phyloP scores from a whole-genome alignment of 23 tunicate genomes.

The Ascidia mentula region DNA sequence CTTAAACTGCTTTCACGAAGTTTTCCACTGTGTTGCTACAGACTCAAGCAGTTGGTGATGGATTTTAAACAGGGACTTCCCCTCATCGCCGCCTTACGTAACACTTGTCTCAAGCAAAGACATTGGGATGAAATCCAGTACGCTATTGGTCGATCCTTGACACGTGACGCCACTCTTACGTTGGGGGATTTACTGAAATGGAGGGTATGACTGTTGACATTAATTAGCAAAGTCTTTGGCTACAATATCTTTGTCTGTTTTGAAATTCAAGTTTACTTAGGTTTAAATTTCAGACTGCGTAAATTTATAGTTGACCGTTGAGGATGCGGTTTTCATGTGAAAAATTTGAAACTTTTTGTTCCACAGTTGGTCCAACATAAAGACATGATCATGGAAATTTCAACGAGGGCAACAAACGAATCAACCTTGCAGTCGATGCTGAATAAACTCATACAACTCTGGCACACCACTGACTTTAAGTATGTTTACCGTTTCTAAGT shows the following conservation, averaged over 20 bases:
- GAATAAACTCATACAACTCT: conserved; percentile 46
- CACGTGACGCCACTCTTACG: conserved; percentile 70
- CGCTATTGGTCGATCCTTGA: conserved; percentile 90
- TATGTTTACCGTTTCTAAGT: conserved; percentile 10
- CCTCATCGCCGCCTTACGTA: conserved; percentile 71
- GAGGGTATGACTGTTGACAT: conserved; percentile 53
- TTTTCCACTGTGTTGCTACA: no score
- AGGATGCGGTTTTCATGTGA: no score
- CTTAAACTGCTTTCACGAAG: no score
- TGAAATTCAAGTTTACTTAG: no score
- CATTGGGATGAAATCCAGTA: conserved; percentile 97
- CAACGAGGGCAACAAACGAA: conserved; percentile 93
- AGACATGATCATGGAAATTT: conserved; percentile 81
- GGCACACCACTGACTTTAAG: conserved; percentile 93
- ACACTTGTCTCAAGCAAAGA: conserved; percentile 62
- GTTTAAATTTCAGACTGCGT: no score
- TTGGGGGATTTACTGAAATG: conserved; percentile 76
- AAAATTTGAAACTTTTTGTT: not conserved
- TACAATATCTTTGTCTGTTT: no score
- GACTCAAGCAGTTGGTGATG: conserved; percentile 68
- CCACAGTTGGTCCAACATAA: conserved; percentile 74
- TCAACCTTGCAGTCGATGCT: conserved; percentile 83
- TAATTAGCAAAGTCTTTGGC: no score
- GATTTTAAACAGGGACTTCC: conserved; percentile 91
- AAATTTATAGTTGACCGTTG: no score